Evolutionary conservation across 2,888 invertebrate species (phyloP).

Genomic region (Athalia cordata): DNA sequence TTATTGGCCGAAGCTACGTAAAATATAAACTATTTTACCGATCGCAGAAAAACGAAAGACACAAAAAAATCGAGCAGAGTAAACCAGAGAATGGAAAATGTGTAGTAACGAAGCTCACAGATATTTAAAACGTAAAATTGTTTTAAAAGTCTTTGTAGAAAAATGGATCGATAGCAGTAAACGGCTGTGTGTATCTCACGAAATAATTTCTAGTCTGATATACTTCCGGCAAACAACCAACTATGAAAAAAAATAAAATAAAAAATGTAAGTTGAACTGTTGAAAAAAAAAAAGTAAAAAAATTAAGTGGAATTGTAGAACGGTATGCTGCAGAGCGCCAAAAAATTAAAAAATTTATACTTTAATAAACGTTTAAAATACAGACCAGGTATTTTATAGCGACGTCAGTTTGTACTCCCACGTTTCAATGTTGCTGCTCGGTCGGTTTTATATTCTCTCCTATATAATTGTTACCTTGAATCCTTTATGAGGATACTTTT

Average conservation of each 20-base stretch:
- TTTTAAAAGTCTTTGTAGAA: not conserved
- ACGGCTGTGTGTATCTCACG: constrained; percentile 30
- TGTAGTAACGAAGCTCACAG: not conserved
- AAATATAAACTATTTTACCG: constrained; percentile 7
- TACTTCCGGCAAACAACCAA: no score
- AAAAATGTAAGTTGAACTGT: not conserved
- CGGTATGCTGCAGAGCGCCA: not conserved
- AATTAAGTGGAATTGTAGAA: constrained; percentile 1
- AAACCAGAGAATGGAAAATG: not conserved
- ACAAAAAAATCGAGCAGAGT: not conserved
- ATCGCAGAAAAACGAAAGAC: not conserved
- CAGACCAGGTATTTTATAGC: not conserved
- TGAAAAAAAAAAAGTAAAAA: not conserved
- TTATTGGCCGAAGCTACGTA: constrained; percentile 4
- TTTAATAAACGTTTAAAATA: constrained; percentile 14
- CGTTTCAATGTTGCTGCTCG: constrained; percentile 3
- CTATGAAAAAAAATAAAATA: no score
- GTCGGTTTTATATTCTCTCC: not conserved
- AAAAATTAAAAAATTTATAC: constrained; percentile 23
- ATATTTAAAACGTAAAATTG: not conserved
- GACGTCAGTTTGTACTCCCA: not conserved
- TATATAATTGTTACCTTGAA: constrained; percentile 22
- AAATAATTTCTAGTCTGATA: constrained; percentile 2
- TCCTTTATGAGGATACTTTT: constrained; percentile 28
- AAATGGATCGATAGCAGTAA: not conserved